Evolutionary conservation across 23 tunicate genomes (phyloP), one percentile per base, ranked within the genome.

Genomic region (Styela clava): DNA sequence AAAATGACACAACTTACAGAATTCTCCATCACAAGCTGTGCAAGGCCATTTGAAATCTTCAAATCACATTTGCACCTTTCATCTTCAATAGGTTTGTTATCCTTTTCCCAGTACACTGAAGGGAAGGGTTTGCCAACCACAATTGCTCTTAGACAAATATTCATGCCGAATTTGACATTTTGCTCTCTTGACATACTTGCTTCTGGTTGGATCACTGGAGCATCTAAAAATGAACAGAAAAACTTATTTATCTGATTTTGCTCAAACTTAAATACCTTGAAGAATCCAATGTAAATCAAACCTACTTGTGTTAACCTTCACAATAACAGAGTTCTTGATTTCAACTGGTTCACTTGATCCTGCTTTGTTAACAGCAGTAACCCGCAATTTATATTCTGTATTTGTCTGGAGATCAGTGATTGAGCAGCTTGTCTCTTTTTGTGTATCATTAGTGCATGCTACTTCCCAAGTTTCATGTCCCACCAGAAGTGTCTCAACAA

Each of bases 381-480:
- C 87, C 24, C 92, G 32, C 23, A 87, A 0, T 2, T 62, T 36
- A 64, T 83, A 87, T 35, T 87, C 92, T 2, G 71, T 25, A 0
- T 68, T 76, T 18, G 79, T 31, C 27, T 73, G 83, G 88, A 69
- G 74, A 69, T 79, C 73, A 63, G 92, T 85, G 56, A 92, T 74
- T 16, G 85, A 78, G 86, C 85, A 92, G 24, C 37, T 31, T 5
- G 92, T 92, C 31, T 80, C 86, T 62, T 92, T 92, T 35, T 87
- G 88, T 7, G 91, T 87, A 34, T 92, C 91, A 24, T 79, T 85
- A 9, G 92, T 92, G 63, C 97, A 92, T 85, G 94, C 90, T 9
- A 87, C 89, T 78, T 92, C 84, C 99, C 99, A 95, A 2, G 85
- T 85, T 32, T 89, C 95, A 27, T 82, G 86, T 25, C 95, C 99